Evolutionary conservation across 2,797 vertebrate species (phyloP), one percentile per base, ranked within the genome.

Genomic region (Oreonectes daqikongensis): DNA sequence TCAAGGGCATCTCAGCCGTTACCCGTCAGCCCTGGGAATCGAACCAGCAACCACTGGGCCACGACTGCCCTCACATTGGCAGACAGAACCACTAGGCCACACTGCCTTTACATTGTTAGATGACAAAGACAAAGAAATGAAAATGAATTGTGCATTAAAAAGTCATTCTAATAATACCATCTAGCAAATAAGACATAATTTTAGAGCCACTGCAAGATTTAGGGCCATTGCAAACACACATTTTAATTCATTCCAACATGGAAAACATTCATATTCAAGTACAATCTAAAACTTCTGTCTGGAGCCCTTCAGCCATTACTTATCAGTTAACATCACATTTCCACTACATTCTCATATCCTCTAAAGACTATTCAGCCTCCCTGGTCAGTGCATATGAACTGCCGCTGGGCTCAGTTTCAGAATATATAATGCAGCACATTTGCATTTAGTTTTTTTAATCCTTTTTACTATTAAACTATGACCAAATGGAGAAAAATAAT

Each of bases 301-400:
- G 72, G 4, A 73, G 44, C 44, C 32, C 14, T 57, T 66, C 52
- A 57, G 40, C 64, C 52, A 42, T 64, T 63, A 73, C 59, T 67
- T 67, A 75, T 75, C 73, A 75, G 63, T 76, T 68, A 68, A 26
- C 64, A 76, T 68, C 42, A 3, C 40, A 67, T 7, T 26, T 76
- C 15, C 28, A 8, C 28, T 24, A 68, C 38, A 40, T 55, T 60
- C 65, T 76, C 64, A 69, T 69, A 69, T 77, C 66, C 74, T 61
- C 65, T 1, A 15, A 48, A 57, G 63, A 44, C 12, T 8, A 76
- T 59, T 48, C 20, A 61, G 24, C 12, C 30, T 0, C n/a, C 4
- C 55, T 50, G 42, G 74, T 59, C 66, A 61, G 40, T 59, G 63
- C 26, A 68, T 48, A n/a, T 69, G 32, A 15, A 48, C 20, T 60